phyloP scores from a whole-genome alignment of 2,113 vertebrate genomes.

The Calyptomena viridis region DNA sequence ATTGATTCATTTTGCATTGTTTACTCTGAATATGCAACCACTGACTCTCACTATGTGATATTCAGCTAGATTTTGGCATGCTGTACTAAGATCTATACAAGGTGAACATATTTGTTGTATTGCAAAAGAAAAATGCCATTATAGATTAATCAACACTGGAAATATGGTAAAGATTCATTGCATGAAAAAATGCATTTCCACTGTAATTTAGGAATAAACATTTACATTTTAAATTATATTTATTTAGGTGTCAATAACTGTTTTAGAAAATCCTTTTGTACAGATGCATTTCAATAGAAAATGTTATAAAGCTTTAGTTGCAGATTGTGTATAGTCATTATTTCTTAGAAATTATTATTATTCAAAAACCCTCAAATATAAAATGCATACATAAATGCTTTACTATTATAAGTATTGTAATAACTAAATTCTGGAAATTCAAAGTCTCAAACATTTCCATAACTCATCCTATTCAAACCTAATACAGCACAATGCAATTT shows the following conservation, averaged over 20 bases:
- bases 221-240: constrained; percentile 23
- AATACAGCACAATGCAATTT: constrained; percentile 34
- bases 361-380: neutral
- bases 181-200: neutral
- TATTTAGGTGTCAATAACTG: neutral
- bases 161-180: neutral
- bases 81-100: neutral
- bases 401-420: constrained; percentile 34
- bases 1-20: constrained; percentile 7
- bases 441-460: constrained; percentile 27
- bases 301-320: neutral
- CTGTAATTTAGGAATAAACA: neutral
- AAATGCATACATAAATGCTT: constrained; percentile 26
- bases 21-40: neutral
- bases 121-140: neutral
- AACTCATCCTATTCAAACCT: constrained; percentile 43
- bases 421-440: constrained; percentile 53
- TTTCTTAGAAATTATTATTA: constrained; percentile 33
- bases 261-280: neutral
- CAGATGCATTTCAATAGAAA: neutral
- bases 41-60: neutral
- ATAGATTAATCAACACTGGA: neutral
- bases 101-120: neutral
- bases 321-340: neutral
- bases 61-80: neutral